phyloP scores from a whole-genome alignment of 2,113 vertebrate species.

The Maccullochella peelii region DNA sequence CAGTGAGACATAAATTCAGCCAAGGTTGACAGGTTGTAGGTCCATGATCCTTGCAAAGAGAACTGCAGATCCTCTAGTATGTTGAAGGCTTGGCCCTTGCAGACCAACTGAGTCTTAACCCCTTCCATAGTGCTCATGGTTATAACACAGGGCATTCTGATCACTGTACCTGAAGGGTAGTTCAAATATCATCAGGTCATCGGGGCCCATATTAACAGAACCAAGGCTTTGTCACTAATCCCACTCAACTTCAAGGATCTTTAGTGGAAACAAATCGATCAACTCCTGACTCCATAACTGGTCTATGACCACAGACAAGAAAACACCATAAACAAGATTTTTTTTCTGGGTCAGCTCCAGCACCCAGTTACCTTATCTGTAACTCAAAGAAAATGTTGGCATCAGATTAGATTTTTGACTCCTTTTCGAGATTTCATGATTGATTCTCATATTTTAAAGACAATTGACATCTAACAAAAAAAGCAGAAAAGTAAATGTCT shows the following conservation, averaged over 20 bases:
- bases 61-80: constrained; percentile 68
- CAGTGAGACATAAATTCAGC: constrained; percentile 69
- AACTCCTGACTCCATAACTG: constrained; percentile 71
- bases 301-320: constrained; percentile 32
- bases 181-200: constrained; percentile 79
- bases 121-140: constrained; percentile 59
- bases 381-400: neutral
- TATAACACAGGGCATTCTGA: constrained; percentile 69
- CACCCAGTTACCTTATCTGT: neutral
- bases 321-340: constrained; percentile 27
- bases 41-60: constrained; percentile 70
- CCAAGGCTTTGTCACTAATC: constrained; percentile 80
- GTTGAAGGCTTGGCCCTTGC: constrained; percentile 75
- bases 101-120: constrained; percentile 76
- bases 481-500: constrained; percentile 25
- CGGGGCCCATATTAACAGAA: constrained; percentile 76
- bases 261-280: constrained; percentile 80
- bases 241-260: constrained; percentile 78
- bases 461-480: neutral
- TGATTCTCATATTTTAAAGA: neutral
- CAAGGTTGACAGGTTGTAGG: constrained; percentile 66
- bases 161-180: constrained; percentile 69
- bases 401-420: neutral
- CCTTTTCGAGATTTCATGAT: neutral
- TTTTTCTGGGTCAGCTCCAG: neutral